A percentile compares a stretch with the other conserved stretches of the same genome.
These are phyloP conservation scores for Seriola rivoliana DNA, from an alignment of 2,113 vertebrate species.

Conservation along the genomic window DNA sequence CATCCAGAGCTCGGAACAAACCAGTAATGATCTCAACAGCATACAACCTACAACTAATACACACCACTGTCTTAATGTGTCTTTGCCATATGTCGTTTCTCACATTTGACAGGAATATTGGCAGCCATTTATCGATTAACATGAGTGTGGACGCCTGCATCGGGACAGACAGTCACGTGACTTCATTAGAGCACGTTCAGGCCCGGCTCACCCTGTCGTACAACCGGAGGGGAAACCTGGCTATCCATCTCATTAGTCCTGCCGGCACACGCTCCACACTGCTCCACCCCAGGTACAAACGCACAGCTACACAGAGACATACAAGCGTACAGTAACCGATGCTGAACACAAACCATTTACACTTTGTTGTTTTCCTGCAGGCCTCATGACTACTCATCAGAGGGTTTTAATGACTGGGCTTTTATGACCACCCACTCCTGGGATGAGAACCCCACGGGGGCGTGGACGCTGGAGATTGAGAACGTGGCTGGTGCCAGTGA, in stretches of 20 bases:
- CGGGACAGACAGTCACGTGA: slow-evolving; percentile 88
- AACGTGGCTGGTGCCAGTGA: slow-evolving; percentile 93
- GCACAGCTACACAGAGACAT: background rate
- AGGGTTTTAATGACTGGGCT: slow-evolving; percentile 98
- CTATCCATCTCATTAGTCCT: slow-evolving; percentile 94
- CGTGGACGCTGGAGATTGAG: slow-evolving; percentile 95
- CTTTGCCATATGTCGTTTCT: background rate
- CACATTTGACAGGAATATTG: slow-evolving; percentile 89
- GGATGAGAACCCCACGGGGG: slow-evolving; percentile 93
- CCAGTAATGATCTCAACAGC: slow-evolving; percentile 21
- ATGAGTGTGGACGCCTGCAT: slow-evolving; percentile 89
- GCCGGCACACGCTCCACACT: slow-evolving; percentile 95
- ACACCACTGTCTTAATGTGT: background rate
- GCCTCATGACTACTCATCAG: slow-evolving; percentile 94
- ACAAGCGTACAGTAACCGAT: background rate
- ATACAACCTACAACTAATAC: background rate
- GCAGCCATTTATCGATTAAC: slow-evolving; percentile 89
- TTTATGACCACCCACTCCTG: slow-evolving; percentile 99
- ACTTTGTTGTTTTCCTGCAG: slow-evolving; percentile 75
- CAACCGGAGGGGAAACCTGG: slow-evolving; percentile 94
- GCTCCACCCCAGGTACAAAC: slow-evolving; percentile 90
- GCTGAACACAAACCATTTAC: slow-evolving; percentile 9
- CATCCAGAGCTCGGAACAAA: slow-evolving; percentile 19
- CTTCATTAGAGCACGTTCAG: slow-evolving; percentile 92
- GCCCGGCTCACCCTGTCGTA: slow-evolving; percentile 95